Evolutionary conservation across 2,888 invertebrate genomes (phyloP).

Genomic region (Drosophila parthenogenetica): DNA sequence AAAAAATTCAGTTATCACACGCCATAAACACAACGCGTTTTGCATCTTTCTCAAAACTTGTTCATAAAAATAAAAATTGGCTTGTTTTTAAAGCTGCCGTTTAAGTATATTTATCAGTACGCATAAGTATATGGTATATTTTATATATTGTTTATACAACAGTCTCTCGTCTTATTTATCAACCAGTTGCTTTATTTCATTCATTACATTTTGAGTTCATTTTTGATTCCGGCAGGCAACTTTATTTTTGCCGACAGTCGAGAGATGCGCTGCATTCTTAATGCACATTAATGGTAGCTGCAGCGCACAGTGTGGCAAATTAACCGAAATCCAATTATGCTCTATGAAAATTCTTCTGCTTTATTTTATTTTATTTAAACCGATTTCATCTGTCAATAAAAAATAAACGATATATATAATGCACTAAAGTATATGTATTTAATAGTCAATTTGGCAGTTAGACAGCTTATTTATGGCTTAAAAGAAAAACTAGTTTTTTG

Average conservation of each 20-base stretch:
- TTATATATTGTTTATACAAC: not conserved
- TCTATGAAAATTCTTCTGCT: too few species aligned
- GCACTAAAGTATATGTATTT: too few species aligned
- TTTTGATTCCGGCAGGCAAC: constrained; percentile 15
- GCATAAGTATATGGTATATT: not conserved
- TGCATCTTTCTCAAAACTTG: not conserved
- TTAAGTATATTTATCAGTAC: not conserved
- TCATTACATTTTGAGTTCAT: not conserved
- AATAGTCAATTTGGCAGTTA: too few species aligned
- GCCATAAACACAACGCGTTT: not conserved
- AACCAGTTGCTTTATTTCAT: constrained; percentile 16
- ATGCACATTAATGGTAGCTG: constrained; percentile 21
- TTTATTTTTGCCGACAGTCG: constrained; percentile 14
- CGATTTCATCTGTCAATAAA: too few species aligned
- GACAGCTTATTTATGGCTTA: too few species aligned
- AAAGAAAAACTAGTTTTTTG: too few species aligned
- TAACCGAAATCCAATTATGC: too few species aligned
- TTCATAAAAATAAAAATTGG: not conserved
- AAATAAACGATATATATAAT: too few species aligned
- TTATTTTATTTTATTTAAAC: too few species aligned
- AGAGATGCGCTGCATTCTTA: constrained; percentile 11
- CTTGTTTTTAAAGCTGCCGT: not conserved
- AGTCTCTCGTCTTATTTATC: constrained; percentile 15
- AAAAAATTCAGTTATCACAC: too few species aligned
- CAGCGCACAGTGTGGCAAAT: constrained; percentile 6